Evolutionary conservation across 2,113 vertebrate species (phyloP).

Genomic region (Leptobrachium leishanense): DNA sequence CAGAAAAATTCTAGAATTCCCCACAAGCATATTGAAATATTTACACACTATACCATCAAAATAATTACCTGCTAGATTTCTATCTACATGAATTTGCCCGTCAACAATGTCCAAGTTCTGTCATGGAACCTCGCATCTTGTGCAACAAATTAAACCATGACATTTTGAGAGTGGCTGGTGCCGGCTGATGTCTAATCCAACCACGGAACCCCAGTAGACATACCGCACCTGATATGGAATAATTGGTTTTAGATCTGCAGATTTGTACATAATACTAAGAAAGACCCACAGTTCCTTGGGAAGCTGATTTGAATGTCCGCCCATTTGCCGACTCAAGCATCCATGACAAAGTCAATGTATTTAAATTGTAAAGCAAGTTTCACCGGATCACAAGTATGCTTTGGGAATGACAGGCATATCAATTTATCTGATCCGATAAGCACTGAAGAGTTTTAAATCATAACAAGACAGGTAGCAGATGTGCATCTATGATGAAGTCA

Average conservation of each 20-base stretch:
- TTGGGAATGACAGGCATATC: background rate
- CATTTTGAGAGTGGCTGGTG: background rate
- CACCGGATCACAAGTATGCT: background rate
- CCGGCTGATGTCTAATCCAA: background rate
- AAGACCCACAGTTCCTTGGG: background rate
- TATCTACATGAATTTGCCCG: no score
- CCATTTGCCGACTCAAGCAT: background rate
- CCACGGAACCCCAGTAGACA: background rate
- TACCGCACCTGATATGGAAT: background rate
- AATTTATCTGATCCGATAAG: background rate
- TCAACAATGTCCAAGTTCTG: no score
- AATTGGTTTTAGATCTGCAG: background rate
- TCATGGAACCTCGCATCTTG: background rate
- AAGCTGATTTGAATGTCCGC: background rate
- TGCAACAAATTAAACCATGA: background rate
- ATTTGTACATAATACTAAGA: background rate
- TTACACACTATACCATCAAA: no score
- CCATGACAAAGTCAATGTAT: background rate
- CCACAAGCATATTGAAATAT: no score
- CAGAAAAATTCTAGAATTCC: no score
- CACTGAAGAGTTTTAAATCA: background rate
- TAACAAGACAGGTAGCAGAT: conserved; percentile 5
- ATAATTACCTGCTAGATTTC: no score
- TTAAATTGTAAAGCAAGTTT: background rate
- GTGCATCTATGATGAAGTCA: background rate